Percentiles rank a stretch among this genome's conserved stretches.
These are phyloP conservation scores for Otus sunia DNA, from an alignment of 2,113 vertebrate genomes.

Conservation along the genomic window DNA sequence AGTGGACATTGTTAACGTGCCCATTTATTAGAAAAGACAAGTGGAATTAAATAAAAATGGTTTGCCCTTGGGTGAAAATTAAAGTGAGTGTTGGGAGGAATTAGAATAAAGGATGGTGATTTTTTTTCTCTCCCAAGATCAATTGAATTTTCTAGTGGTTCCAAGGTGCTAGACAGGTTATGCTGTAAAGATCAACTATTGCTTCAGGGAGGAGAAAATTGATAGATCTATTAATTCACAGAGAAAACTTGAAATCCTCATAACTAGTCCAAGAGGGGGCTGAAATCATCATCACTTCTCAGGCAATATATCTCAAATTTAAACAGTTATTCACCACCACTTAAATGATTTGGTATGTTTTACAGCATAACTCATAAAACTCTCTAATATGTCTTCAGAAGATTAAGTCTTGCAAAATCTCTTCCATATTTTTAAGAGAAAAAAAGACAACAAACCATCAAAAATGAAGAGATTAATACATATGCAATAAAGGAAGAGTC, in stretches of 20 bases:
- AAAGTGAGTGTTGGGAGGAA: conserved; percentile 32
- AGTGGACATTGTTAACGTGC: conserved; percentile 25
- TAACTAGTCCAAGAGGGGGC: background rate
- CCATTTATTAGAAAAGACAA: conserved; percentile 61
- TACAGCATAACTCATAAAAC: conserved; percentile 1
- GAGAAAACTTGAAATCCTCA: conserved; percentile 33
- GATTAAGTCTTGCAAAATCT: background rate
- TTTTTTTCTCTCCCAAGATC: conserved; percentile 14
- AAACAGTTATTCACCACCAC: background rate
- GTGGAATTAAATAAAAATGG: conserved; percentile 61
- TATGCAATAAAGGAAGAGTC: background rate
- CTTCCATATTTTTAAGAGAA: background rate
- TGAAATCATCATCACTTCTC: background rate
- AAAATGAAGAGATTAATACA: background rate
- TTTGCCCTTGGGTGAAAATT: conserved; percentile 66
- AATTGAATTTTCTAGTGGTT: conserved; percentile 33
- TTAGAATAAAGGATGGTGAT: background rate
- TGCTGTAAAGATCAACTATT: conserved; percentile 11
- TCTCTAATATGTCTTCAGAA: background rate
- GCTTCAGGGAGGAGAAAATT: conserved; percentile 40
- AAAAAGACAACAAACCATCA: background rate
- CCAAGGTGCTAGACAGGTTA: conserved; percentile 15
- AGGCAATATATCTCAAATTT: background rate
- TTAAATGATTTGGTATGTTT: background rate
- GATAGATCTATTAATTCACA: conserved; percentile 48